Conservation (phyloP, 1,140 invertebrate species). For the Cyrtorhinus lividipennis region DNA sequence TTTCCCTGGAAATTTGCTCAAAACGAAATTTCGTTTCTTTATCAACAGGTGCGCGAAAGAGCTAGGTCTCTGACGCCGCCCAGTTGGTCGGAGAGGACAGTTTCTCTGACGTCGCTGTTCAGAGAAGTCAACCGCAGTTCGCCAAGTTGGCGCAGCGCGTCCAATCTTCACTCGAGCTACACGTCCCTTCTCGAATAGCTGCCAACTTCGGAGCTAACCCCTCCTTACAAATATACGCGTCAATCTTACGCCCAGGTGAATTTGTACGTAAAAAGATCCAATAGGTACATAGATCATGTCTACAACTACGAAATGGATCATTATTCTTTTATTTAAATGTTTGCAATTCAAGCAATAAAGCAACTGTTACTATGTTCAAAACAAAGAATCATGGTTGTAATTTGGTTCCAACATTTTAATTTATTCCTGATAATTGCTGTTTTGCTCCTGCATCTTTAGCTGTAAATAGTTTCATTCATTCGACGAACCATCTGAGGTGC, state of each 20-base stretch:
- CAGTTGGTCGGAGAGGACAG: not conserved
- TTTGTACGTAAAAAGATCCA: too few relatives aligned
- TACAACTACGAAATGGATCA: too few relatives aligned
- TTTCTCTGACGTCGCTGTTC: not conserved
- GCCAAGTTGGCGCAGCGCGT: not conserved
- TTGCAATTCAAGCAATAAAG: not conserved
- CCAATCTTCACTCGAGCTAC: not conserved
- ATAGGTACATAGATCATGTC: too few relatives aligned
- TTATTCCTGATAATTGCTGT: too few relatives aligned
- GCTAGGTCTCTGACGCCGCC: not conserved
- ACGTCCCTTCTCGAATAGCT: not conserved
- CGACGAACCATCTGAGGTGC: too few relatives aligned
- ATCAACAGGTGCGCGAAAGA: not conserved
- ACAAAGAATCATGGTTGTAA: not conserved
- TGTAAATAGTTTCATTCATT: not conserved
- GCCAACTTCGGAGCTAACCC: too few relatives aligned
- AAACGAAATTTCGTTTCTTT: too few relatives aligned
- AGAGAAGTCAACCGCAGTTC: not conserved
- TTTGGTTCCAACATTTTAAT: not conserved
- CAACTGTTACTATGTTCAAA: not conserved
- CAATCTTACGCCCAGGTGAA: too few relatives aligned
- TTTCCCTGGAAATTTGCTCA: not conserved
- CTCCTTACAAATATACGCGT: too few relatives aligned
- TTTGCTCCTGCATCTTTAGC: too few relatives aligned
- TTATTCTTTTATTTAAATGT: too few relatives aligned